Evolutionary conservation across 2,797 vertebrate species (phyloP).

Genomic region (Tenualosa ilisha): DNA sequence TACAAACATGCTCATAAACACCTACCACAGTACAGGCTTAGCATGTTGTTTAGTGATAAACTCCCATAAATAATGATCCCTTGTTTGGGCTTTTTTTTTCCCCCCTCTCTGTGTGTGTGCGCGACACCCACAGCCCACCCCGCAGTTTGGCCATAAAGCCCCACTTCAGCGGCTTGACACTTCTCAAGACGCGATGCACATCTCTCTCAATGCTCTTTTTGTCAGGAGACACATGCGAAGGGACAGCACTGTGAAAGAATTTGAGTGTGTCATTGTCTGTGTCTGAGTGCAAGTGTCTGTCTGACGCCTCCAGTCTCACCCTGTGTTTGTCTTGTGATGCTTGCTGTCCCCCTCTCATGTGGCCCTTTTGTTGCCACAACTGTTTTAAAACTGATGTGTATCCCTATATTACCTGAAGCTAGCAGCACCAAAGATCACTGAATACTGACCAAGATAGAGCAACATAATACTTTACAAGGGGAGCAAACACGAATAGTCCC

Average conservation of each 20-base stretch:
- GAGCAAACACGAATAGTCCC: no score
- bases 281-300: conserved; percentile 10
- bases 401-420: conserved; percentile 38
- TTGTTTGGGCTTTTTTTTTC: background rate
- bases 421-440: background rate
- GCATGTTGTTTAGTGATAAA: conserved; percentile 15
- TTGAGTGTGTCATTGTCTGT: conserved; percentile 2
- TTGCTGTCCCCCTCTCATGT: conserved; percentile 5
- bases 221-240: conserved; percentile 66
- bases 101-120: no score
- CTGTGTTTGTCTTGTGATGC: conserved; percentile 40
- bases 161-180: conserved; percentile 71
- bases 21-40: conserved; percentile 10
- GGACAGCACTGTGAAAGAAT: conserved; percentile 55
- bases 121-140: background rate
- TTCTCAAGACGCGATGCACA: conserved; percentile 62
- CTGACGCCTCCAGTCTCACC: conserved; percentile 11
- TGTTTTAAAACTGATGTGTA: conserved; percentile 28
- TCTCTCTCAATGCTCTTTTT: conserved; percentile 73
- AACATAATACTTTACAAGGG: no score
- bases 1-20: background rate
- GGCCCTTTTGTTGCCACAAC: background rate
- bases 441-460: no score
- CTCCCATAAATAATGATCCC: conserved; percentile 16
- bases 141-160: conserved; percentile 8